Conservation (phyloP, 1,140 invertebrate genomes). For the Cherax quadricarinatus region DNA sequence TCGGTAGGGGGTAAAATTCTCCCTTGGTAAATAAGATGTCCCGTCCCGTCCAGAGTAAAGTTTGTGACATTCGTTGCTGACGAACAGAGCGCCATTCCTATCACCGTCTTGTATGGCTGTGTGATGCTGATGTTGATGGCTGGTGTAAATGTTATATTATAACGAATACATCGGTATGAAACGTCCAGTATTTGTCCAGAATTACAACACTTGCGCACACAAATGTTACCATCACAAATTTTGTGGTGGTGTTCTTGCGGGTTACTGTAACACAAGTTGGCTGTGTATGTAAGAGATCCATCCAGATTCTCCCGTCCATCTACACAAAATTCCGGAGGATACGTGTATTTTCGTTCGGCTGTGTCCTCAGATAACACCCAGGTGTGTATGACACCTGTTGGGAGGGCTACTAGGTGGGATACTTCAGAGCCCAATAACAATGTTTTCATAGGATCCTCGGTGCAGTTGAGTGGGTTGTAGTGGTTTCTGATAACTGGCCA, state of each 20-base stretch:
- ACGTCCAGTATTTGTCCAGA: not conserved
- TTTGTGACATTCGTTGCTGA: not conserved
- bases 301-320: not conserved
- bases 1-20: not conserved
- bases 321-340: slow-evolving; percentile 25
- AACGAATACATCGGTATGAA: not conserved
- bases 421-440: not conserved
- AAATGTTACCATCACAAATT: slow-evolving; percentile 2
- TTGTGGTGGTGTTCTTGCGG: not conserved
- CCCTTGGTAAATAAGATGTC: not conserved
- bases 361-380: not conserved
- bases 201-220: slow-evolving; percentile 45
- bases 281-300: slow-evolving; percentile 27
- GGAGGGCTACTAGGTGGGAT: slow-evolving; percentile 2
- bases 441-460: not conserved
- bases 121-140: not conserved
- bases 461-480: not conserved
- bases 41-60: not conserved
- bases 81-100: not conserved
- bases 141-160: not conserved
- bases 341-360: not conserved
- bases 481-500: slow-evolving; percentile 42
- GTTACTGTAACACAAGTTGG: slow-evolving; percentile 22
- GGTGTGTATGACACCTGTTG: slow-evolving; percentile 1
- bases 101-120: not conserved